These are phyloP conservation scores for Drosophila prolongata DNA, from an alignment of 2,888 invertebrate species.

Conservation along the genomic window DNA sequence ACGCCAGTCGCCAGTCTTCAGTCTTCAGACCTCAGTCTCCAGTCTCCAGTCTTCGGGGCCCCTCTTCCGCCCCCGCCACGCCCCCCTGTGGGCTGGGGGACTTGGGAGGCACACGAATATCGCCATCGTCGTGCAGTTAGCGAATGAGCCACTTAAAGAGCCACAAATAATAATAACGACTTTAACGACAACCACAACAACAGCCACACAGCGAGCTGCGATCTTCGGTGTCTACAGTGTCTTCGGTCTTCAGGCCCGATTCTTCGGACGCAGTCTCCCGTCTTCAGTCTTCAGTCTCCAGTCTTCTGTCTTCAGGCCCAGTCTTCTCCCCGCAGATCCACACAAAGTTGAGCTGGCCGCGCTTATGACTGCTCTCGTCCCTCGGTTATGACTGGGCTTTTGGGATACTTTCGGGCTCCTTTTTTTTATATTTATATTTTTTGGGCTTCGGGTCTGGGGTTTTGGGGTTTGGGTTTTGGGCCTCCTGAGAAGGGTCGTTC, in stretches of 20 bases:
- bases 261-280: neutral
- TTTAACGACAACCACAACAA: conserved; percentile 75
- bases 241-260: neutral
- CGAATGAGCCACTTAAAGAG: conserved; percentile 81
- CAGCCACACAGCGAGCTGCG: conserved; percentile 42
- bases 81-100: neutral
- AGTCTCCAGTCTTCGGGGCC: conserved; percentile 28
- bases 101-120: conserved; percentile 72
- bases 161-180: conserved; percentile 80
- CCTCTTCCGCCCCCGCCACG: conserved; percentile 19
- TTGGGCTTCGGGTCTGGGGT: neutral
- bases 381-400: conserved; percentile 28
- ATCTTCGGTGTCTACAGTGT: conserved; percentile 1
- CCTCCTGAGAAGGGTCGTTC: conserved; percentile 39
- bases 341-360: conserved; percentile 64
- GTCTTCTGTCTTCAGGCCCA: conserved; percentile 15
- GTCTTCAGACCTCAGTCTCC: conserved; percentile 16
- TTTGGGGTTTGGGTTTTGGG: neutral
- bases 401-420: conserved; percentile 36
- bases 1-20: conserved; percentile 43
- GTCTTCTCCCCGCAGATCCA: conserved; percentile 4
- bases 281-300: conserved; percentile 4
- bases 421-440: conserved; percentile 1
- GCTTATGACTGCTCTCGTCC: conserved; percentile 59
- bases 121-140: conserved; percentile 78